Base-by-base conservation (phyloP, 2,113 vertebrate genomes). In the Barnardius zonarius region DNA sequence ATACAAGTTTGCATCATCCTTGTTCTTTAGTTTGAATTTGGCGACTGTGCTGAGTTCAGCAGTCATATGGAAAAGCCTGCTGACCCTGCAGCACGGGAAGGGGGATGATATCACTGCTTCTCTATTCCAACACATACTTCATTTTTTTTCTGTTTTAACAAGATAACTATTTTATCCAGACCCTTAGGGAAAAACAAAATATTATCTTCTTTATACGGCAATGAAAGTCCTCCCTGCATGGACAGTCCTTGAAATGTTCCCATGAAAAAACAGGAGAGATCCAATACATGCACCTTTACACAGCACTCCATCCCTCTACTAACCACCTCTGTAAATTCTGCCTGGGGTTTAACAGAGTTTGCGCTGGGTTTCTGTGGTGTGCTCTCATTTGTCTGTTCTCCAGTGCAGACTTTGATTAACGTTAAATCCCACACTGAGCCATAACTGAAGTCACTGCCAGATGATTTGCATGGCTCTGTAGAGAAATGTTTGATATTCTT, bases 401-500 rank as follows among this genome's bases (percentile, higher is more conserved):
- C 69, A 44, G 27, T 1, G 13, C 64, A 59, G 41, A 35, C 57
- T 68, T 54, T 44, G 68, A 92, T 85, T 30, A 66, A 55, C 4
- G 1, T 48, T 69, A 75, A 86, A 84, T 28, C 67, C 69, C 37
- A 55, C 25, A 44, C 35, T 14, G 6, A 17, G 55, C 48, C 83
- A 17, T 2, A 28, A 39, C 30, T 13, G 57, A 92, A 96, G 57
- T 76, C 91, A 94, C 80, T 41, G 96, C 93, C 49, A 35, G 61
- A 25, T 2, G 7, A 70, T 46, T 48, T 61, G 15, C 68, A 7
- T 11, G 31, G 86, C 61, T 64, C 41, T 25, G 28, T 70, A 93
- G 85, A 86, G 57, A 59, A 77, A 28, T 0, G 0, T 17, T 69
- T 57, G 51, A 57, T 59, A n/a, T 25, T 68, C 44, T 33, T 70